Percentiles rank a stretch among this genome's conserved stretches.
phyloP scores from a whole-genome alignment of 2,113 vertebrate species.

The Clarias gariepinus region DNA sequence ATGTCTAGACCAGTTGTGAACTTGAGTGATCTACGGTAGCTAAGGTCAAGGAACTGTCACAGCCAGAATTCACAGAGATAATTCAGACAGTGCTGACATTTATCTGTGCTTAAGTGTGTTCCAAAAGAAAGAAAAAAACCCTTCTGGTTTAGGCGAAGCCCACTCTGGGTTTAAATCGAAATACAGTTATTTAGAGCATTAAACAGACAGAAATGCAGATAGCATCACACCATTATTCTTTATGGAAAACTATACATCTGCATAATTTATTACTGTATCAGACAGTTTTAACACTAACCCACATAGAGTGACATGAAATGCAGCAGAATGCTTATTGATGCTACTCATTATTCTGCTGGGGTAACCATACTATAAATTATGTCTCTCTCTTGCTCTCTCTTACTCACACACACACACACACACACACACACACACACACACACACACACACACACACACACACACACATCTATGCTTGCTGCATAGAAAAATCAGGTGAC shows the following conservation, averaged over 20 bases:
- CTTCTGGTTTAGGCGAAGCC: not conserved
- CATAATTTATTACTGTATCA: not conserved
- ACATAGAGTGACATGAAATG: conserved; percentile 9
- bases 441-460: not conserved
- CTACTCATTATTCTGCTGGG: not conserved
- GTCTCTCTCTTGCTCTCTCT: not conserved
- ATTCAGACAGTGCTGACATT: not conserved
- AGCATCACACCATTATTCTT: not conserved
- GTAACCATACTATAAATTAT: not conserved
- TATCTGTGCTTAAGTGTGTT: not conserved
- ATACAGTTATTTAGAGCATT: not conserved
- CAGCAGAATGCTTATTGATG: conserved; percentile 10
- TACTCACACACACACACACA: too few relatives aligned
- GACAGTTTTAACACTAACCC: not conserved
- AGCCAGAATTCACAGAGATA: conserved; percentile 11
- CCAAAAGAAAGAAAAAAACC: not conserved
- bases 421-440: not conserved
- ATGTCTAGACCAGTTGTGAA: not conserved
- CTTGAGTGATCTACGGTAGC: not conserved
- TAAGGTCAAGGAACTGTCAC: not conserved
- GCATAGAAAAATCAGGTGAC: not conserved
- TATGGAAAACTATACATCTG: not conserved
- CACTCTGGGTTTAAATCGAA: not conserved
- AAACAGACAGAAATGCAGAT: not conserved
- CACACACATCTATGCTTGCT: not conserved